These are phyloP conservation scores for Cryptocheilus praepositus DNA, from an alignment of 2,888 invertebrate species.

Conservation along the genomic window DNA sequence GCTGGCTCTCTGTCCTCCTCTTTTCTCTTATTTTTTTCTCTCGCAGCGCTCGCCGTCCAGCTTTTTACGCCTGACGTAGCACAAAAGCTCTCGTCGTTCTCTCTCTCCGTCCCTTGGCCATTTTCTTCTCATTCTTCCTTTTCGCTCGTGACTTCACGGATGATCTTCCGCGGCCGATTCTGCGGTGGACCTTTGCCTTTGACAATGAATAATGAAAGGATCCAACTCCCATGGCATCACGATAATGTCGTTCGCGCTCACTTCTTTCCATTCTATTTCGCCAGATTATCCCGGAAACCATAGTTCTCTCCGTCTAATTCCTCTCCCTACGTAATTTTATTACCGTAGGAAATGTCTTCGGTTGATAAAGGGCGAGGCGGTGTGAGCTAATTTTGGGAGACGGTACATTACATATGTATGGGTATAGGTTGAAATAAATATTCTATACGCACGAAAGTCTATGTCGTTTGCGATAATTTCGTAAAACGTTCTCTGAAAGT, in stretches of 20 bases:
- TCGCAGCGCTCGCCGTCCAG: constrained; percentile 8
- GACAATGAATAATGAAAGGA: constrained; percentile 2
- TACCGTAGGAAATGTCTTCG: too few relatives aligned
- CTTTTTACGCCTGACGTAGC: not conserved
- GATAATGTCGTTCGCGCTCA: too few relatives aligned
- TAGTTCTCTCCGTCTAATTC: not conserved
- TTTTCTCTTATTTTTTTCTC: not conserved
- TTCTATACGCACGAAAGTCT: too few relatives aligned
- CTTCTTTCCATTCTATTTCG: not conserved
- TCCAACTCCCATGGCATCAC: not conserved
- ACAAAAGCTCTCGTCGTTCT: constrained; percentile 2
- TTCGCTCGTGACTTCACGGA: not conserved
- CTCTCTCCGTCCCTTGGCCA: constrained; percentile 2
- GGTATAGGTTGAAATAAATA: too few relatives aligned
- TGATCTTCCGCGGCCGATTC: constrained; percentile 4
- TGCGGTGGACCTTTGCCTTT: constrained; percentile 1
- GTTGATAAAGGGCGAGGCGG: too few relatives aligned
- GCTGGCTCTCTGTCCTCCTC: constrained; percentile 5
- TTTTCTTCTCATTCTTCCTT: constrained; percentile 8
- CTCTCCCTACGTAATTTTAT: not conserved
- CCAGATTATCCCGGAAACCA: not conserved
- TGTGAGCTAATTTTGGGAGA: too few relatives aligned
- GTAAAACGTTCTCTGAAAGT: too few relatives aligned
- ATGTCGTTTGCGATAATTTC: too few relatives aligned
- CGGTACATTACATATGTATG: too few relatives aligned